Evolutionary conservation across 2,113 vertebrate species (phyloP), one percentile per base, ranked within the genome.

Genomic region (Xyliphius kryptos): DNA sequence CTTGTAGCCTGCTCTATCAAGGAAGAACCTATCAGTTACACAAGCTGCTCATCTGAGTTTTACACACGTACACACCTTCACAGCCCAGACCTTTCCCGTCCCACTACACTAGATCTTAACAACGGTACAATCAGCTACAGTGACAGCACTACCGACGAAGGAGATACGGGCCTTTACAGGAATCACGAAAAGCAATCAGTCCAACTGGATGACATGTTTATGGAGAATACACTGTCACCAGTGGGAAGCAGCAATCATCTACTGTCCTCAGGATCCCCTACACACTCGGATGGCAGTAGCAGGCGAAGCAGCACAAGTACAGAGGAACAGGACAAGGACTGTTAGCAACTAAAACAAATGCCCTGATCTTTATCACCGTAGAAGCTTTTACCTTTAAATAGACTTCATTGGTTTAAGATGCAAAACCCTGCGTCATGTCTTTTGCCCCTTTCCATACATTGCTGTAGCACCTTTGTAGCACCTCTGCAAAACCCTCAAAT

Each of bases 121-220:
- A 95, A 92, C 56, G 51, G 76, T 0, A 71, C 86, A 13, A 87
- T 89, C 58, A 16, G 78, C 3, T 94, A 93, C 80, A 82, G 89
- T 59, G 19, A 17, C 5, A 84, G 85, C 48, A 87, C 91, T 77
- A 96, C 85, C 0, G 82, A 91, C 0, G 67, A 80, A 9, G 80
- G 80, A 1, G 92, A 93, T 5, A 32, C 83, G 0, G 85, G 80
- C 32, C 69, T 82, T 3, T 97, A 93, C 7, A 68, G 76, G 0
- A 82, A 82, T 61, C 85, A 86, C 36, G 69, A 87, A 5, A 91
- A 92, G 81, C 85, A 85, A 80, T 83, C 85, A 17, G 86, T 89
- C 80, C 95, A 95, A 84, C 89, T 94, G 77, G 90, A 91, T 82
- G 92, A 96, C 77, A 91, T 95, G 83, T 78, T 97, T 77, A 95